phyloP scores from a whole-genome alignment of 2,797 vertebrate species.

The Alectoris magna region DNA sequence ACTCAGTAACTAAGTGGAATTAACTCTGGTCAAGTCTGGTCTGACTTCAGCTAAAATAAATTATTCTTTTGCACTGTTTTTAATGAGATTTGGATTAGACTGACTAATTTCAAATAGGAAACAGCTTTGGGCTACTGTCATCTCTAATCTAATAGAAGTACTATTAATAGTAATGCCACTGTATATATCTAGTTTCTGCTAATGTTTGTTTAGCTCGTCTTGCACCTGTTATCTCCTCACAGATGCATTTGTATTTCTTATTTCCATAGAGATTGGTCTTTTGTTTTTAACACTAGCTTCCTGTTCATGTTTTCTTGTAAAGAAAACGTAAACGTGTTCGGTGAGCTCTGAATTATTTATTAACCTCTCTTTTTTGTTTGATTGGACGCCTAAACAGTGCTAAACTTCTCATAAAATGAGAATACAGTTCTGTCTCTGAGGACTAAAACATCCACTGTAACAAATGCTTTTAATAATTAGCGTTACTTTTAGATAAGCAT shows the following conservation, averaged over 20 bases:
- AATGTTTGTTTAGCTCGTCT: slow-evolving; percentile 23
- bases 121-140: slow-evolving; percentile 34
- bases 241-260: background rate
- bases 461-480: background rate
- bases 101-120: slow-evolving; percentile 19
- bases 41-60: background rate
- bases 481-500: background rate
- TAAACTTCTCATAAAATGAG: background rate
- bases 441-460: background rate
- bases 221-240: background rate
- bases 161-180: slow-evolving; percentile 28
- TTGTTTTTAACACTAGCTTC: background rate
- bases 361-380: background rate
- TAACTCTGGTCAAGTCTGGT: background rate
- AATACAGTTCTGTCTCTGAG: background rate
- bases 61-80: background rate
- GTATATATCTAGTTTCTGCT: slow-evolving; percentile 3
- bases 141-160: slow-evolving; percentile 10
- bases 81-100: background rate
- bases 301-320: background rate
- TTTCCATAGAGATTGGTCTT: background rate
- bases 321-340: background rate
- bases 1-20: background rate
- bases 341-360: background rate
- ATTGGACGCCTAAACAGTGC: background rate